Evolutionary conservation across 2,113 vertebrate genomes (phyloP), one percentile per base, ranked within the genome.

Genomic region (Ivindomyrus marchei): DNA sequence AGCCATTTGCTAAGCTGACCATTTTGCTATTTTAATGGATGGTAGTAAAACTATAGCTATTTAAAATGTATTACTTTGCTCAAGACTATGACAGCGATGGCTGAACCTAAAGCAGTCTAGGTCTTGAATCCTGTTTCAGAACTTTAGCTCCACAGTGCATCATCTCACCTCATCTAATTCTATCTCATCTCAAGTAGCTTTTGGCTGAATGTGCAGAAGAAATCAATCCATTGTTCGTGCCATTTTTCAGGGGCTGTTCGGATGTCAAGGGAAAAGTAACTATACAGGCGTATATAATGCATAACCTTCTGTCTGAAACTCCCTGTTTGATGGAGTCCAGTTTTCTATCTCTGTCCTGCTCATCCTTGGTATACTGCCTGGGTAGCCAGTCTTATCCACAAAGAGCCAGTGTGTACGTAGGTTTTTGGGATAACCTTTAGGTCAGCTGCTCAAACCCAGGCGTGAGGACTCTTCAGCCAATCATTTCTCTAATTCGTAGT

Each of bases 21-120:
- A 56, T 87, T 87, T 46, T 39, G 50, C 15, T 87, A 11, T 87
- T 87, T 87, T n/a, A 56, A 53, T 53, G n/a, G n/a, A n/a, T 56
- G 85, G 50, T 31, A 6, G 31, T 56, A 36, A 31, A 53, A 39
- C 15, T 36, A 31, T 19, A 87, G 50, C 49, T 53, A 19, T 39
- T 87, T 87, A 52, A 56, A 36, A 56, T 56, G 17, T 87, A 87
- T 27, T 56, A 36, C 85, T 49, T 87, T 87, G 27, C 50, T 53
- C 85, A 36, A 21, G 50, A 53, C 49, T 52, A 27, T 53, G 85
- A 87, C 27, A 87, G 85, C 85, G 36, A 49, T 56, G 27, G 15
- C 49, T 56, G 50, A 49, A 39, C 24, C 50, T 53, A 31, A 87
- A 87, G 19, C 13, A 27, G 39, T 87, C 49, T 87, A 39, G 85